Evolutionary conservation across 2,888 invertebrate genomes (phyloP), one percentile per base, ranked within the genome.

Genomic region (Eustalomyia histrio): DNA sequence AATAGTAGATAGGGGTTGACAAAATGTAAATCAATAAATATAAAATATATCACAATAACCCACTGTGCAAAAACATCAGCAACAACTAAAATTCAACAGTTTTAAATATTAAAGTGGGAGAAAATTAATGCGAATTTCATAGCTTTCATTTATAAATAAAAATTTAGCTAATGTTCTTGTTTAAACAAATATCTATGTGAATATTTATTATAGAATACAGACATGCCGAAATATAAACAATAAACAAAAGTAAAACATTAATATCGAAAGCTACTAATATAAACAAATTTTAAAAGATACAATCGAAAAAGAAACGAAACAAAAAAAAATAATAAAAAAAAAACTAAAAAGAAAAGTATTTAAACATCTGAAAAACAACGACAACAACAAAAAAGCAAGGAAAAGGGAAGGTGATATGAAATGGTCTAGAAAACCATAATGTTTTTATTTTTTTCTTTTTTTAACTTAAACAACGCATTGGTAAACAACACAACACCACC

Each of bases 151-250:
- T 74, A 29, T 73, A 57, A 68, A 68, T 39, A 68, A 79, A 79
- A 67, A 18, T 67, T 60, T 55, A 10, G 61, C 18, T 80, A 84
- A 81, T 78, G 80, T 71, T 72, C 64, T 43, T 33, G 17, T 61
- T 39, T 47, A 43, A 33, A 61, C 4, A 68, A 55, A 68, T 33
- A 67, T 29, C 29, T 43, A 39, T 24, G n/a, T n/a, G n/a, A n/a
- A 33, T 65, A 68, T 50, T 47, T 68, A 55, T 6, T 65, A n/a
- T n/a, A 47, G 53, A 71, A 67, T 57, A 52, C 72, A 82, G 68
- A 64, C 64, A 75, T 71, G 72, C 69, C 69, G 74, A 82, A 16
- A 33, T 12, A 50, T 35, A 73, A 57, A 47, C 24, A 68, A 43
- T 33, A 79, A 73, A 63, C 63, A 57, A 68, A 63, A 72, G 33